Evolutionary conservation across 2,888 invertebrate genomes (phyloP).

Genomic region (Dasysyrphus tricinctus): DNA sequence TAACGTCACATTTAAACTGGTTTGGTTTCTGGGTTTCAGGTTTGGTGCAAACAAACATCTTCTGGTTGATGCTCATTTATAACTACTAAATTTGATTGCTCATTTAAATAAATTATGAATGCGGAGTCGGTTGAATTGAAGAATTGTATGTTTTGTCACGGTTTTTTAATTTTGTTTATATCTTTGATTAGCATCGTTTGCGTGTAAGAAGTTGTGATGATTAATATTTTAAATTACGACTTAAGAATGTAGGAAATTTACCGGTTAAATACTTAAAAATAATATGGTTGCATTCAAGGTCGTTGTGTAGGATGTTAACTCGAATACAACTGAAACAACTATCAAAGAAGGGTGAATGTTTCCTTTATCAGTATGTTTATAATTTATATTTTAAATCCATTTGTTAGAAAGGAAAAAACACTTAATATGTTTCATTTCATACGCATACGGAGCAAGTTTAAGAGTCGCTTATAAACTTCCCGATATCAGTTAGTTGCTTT

Average conservation of each 20-base stretch:
- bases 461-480: no score
- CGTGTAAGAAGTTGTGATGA: neutral
- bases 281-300: neutral
- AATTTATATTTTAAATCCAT: no score
- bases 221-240: constrained; percentile 27
- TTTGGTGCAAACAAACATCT: neutral
- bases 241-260: constrained; percentile 18
- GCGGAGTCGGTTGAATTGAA: constrained; percentile 5
- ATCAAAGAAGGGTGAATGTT: no score
- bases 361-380: no score
- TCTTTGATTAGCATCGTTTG: constrained; percentile 12
- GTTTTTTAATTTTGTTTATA: constrained; percentile 22
- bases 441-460: no score
- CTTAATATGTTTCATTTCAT: no score
- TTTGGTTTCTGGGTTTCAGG: constrained; percentile 6
- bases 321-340: neutral
- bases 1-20: constrained; percentile 17
- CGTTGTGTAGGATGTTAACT: neutral
- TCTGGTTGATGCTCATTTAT: neutral
- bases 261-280: neutral
- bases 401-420: no score
- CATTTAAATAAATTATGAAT: constrained; percentile 29
- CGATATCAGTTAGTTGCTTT: no score
- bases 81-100: neutral
- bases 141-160: constrained; percentile 20